These are phyloP conservation scores for Lasiurus borealis DNA, from an alignment of 2,113 vertebrate species.

Conservation along the genomic window DNA sequence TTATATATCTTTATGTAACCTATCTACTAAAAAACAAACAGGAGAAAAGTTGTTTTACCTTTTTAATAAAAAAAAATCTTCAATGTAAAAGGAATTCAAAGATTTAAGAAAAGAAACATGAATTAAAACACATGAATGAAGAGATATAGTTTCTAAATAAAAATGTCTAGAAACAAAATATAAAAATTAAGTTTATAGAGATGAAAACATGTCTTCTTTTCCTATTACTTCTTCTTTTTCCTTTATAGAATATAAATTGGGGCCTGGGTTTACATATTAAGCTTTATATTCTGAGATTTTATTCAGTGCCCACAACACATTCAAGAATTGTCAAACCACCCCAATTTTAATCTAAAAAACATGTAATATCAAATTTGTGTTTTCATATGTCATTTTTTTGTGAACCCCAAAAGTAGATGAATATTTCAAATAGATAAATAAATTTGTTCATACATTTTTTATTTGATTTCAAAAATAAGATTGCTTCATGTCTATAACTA, in stretches of 20 bases:
- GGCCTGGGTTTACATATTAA: neutral
- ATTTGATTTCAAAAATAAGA: neutral
- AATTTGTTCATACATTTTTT: neutral
- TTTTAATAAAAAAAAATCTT: slow-evolving; percentile 7
- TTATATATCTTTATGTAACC: neutral
- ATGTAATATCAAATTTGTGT: neutral
- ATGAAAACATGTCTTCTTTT: neutral
- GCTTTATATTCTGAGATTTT: neutral
- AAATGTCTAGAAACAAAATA: neutral
- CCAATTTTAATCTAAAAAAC: neutral
- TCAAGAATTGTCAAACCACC: neutral
- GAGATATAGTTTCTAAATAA: neutral
- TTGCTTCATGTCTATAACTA: neutral
- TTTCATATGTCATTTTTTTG: neutral
- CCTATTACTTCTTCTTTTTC: neutral
- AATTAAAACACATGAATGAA: neutral
- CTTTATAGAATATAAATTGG: neutral
- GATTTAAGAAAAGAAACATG: neutral
- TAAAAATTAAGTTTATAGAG: neutral
- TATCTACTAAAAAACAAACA: neutral
- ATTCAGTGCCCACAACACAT: neutral
- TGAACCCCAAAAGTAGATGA: neutral
- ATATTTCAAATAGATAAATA: neutral
- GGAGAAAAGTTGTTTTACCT: neutral
- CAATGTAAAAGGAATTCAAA: neutral